Percentiles rank a stretch among this genome's conserved stretches.
Evolutionary conservation across 2,113 vertebrate genomes (phyloP).

Genomic region (Corythaeola cristata): DNA sequence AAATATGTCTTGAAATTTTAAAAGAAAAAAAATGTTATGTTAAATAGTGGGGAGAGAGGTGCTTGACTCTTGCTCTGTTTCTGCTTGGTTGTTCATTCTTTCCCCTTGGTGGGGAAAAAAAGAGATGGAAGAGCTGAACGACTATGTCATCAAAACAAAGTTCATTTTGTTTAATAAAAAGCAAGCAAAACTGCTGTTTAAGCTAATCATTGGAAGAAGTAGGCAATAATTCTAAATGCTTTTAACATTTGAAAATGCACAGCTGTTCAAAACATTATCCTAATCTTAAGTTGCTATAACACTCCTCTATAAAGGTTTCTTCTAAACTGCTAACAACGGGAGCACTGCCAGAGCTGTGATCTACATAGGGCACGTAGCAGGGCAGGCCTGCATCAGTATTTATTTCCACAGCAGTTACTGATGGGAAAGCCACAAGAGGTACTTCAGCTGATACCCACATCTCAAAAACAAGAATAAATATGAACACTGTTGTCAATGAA

Average conservation of each 20-base stretch:
- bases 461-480: neutral
- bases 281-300: neutral
- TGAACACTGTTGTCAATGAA: neutral
- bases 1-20: neutral
- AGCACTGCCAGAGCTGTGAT: neutral
- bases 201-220: neutral
- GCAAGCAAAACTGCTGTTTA: neutral
- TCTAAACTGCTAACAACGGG: neutral
- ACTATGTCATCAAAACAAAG: neutral
- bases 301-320: neutral
- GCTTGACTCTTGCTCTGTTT: neutral
- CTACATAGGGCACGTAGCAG: fast-evolving
- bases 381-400: neutral
- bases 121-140: neutral
- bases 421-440: neutral
- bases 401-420: neutral
- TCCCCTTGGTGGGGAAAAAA: neutral
- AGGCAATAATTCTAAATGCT: neutral
- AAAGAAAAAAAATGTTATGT: neutral
- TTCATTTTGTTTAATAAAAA: neutral
- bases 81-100: neutral
- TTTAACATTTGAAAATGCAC: neutral
- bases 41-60: neutral
- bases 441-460: neutral
- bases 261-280: neutral